These are phyloP conservation scores for Ramphastos sulfuratus DNA, from an alignment of 2,113 vertebrate species.

Conservation along the genomic window DNA sequence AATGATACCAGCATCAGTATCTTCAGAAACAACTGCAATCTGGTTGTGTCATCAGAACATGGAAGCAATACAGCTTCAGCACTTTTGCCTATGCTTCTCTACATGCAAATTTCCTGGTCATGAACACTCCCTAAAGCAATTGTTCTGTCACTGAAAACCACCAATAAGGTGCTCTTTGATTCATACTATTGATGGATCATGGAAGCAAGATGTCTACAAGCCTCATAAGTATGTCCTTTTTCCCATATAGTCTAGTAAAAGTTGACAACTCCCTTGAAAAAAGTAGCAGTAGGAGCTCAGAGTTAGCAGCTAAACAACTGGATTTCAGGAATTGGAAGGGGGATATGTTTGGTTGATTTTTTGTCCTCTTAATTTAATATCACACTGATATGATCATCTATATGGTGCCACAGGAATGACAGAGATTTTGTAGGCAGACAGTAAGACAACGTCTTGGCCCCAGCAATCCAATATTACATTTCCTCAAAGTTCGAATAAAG, in stretches of 20 bases:
- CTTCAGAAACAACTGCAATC: not conserved
- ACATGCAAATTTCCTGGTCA: not conserved
- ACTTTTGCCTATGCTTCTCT: not conserved
- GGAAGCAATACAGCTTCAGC: not conserved
- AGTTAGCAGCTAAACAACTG: not conserved
- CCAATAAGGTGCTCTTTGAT: not conserved
- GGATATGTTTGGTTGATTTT: not conserved
- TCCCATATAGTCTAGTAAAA: not conserved
- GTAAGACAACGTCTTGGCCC: not conserved
- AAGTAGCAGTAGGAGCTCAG: not conserved
- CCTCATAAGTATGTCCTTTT: not conserved
- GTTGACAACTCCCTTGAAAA: not conserved
- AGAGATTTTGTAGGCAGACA: not conserved
- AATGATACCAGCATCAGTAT: not conserved
- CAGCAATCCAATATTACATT: not conserved
- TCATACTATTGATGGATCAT: not conserved
- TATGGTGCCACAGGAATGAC: not conserved
- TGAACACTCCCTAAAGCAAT: not conserved
- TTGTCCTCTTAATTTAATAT: not conserved
- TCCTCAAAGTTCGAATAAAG: slow-evolving; percentile 1
- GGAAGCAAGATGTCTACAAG: not conserved
- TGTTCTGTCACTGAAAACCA: not conserved
- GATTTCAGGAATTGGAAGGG: not conserved
- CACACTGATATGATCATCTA: not conserved
- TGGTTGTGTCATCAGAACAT: not conserved